Percentiles rank a stretch among this genome's conserved stretches.
These are phyloP conservation scores for Dromius quadrimaculatus DNA, from an alignment of 2,888 invertebrate species.

Conservation along the genomic window DNA sequence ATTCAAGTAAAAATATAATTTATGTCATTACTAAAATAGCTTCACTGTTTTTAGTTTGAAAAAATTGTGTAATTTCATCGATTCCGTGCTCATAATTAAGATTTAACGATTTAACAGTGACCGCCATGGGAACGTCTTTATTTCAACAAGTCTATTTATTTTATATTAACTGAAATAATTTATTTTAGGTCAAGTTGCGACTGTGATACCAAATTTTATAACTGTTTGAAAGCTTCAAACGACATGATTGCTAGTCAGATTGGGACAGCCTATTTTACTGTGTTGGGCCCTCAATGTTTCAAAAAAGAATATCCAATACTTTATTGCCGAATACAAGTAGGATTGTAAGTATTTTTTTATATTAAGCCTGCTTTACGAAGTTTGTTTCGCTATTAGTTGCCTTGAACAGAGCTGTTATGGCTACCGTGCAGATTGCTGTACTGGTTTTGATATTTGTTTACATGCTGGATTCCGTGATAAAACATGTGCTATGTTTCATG, in stretches of 20 bases:
- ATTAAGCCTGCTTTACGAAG: slow-evolving; percentile 56
- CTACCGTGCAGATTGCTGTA: too few relatives aligned
- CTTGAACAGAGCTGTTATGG: too few relatives aligned
- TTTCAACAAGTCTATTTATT: too few relatives aligned
- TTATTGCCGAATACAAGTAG: slow-evolving; percentile 66
- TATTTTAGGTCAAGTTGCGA: slow-evolving; percentile 75
- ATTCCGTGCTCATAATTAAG: too few relatives aligned
- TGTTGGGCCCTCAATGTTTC: slow-evolving; percentile 80
- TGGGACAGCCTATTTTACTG: slow-evolving; percentile 79
- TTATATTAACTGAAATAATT: too few relatives aligned
- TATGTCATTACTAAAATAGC: not conserved
- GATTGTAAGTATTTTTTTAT: slow-evolving; percentile 61
- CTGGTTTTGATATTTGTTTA: too few relatives aligned
- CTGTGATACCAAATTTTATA: slow-evolving; percentile 77
- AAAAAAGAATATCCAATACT: slow-evolving; percentile 71
- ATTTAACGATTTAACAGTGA: too few relatives aligned
- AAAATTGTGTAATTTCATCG: too few relatives aligned
- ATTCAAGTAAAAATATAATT: slow-evolving; percentile 2
- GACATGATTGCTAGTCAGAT: slow-evolving; percentile 72
- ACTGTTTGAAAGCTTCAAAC: slow-evolving; percentile 73
- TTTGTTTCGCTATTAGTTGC: too few relatives aligned
- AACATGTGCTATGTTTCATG: too few relatives aligned
- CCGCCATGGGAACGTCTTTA: too few relatives aligned
- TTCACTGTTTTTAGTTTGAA: slow-evolving; percentile 2
- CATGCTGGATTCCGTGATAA: too few relatives aligned